Evolutionary conservation across 2,797 vertebrate genomes (phyloP).

Genomic region (Tragopan temminckii): DNA sequence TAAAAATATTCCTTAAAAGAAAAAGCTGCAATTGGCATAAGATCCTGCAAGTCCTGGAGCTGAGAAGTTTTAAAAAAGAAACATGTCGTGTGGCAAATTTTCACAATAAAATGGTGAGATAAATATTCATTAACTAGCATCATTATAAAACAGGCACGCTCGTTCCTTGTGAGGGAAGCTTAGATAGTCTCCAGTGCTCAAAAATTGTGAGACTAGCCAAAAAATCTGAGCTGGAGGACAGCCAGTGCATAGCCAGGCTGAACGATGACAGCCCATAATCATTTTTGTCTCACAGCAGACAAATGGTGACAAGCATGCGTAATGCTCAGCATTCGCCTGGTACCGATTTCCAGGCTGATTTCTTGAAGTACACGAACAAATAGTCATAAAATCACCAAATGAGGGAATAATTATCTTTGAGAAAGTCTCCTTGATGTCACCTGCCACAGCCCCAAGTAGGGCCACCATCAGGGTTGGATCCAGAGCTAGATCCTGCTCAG

Average conservation of each 20-base stretch:
- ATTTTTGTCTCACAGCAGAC: slow-evolving; percentile 19
- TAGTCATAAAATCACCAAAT: not conserved
- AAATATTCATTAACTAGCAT: not conserved
- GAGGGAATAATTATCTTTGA: not conserved
- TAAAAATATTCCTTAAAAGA: not conserved
- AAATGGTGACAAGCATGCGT: not conserved
- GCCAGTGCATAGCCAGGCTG: slow-evolving; percentile 27
- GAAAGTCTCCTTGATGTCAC: not conserved
- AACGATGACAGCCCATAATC: slow-evolving; percentile 24
- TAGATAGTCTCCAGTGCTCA: slow-evolving; percentile 7
- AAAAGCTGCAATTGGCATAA: not conserved
- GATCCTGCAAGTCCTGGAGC: not conserved
- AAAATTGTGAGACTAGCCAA: slow-evolving; percentile 41
- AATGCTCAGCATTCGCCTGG: not conserved
- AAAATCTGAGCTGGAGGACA: slow-evolving; percentile 45
- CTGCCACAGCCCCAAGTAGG: not conserved
- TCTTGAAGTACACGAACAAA: not conserved
- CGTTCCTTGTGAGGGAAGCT: not conserved
- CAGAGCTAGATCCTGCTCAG: not conserved
- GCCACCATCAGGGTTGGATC: not conserved
- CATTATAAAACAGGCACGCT: not conserved
- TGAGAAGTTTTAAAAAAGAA: not conserved
- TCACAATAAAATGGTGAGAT: not conserved
- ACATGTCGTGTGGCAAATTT: not conserved
- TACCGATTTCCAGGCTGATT: not conserved